A percentile compares a stretch with the other conserved stretches of the same genome.
Evolutionary conservation across 2,888 invertebrate species (phyloP).

Genomic region (Dolomedes plantarius): DNA sequence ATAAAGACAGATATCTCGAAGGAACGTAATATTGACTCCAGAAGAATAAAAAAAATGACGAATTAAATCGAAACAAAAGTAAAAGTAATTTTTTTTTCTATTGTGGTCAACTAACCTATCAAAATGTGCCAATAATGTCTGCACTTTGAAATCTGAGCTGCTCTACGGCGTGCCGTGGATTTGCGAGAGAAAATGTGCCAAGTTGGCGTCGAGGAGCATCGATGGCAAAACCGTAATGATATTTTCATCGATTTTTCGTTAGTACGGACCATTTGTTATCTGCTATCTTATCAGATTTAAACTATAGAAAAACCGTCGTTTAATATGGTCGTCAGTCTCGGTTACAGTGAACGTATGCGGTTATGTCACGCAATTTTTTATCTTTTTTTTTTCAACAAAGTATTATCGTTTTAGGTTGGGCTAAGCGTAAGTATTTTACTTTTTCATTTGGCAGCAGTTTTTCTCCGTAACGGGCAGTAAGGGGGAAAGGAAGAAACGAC

Average conservation of each 20-base stretch:
- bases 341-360: constrained; percentile 46
- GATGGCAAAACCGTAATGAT: constrained; percentile 60
- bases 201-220: constrained; percentile 10
- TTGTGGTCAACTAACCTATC: constrained; percentile 40
- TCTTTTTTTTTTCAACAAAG: neutral
- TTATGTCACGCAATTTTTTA: constrained; percentile 31
- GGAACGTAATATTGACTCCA: too few relatives aligned
- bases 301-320: constrained; percentile 71
- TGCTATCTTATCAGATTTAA: constrained; percentile 71
- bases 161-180: neutral
- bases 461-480: constrained; percentile 24
- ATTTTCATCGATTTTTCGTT: constrained; percentile 70
- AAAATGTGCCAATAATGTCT: constrained; percentile 52
- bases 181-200: constrained; percentile 8
- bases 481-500: neutral
- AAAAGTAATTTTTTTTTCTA: neutral
- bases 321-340: constrained; percentile 69
- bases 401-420: constrained; percentile 15
- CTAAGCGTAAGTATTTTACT: constrained; percentile 23
- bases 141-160: constrained; percentile 11
- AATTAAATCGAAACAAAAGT: neutral
- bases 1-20: too few relatives aligned
- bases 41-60: too few relatives aligned
- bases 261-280: constrained; percentile 71
- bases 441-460: constrained; percentile 38